A percentile compares a stretch with the other conserved stretches of the same genome.
These are phyloP conservation scores for Lampris incognitus DNA, from an alignment of 2,113 vertebrate species.

Conservation along the genomic window DNA sequence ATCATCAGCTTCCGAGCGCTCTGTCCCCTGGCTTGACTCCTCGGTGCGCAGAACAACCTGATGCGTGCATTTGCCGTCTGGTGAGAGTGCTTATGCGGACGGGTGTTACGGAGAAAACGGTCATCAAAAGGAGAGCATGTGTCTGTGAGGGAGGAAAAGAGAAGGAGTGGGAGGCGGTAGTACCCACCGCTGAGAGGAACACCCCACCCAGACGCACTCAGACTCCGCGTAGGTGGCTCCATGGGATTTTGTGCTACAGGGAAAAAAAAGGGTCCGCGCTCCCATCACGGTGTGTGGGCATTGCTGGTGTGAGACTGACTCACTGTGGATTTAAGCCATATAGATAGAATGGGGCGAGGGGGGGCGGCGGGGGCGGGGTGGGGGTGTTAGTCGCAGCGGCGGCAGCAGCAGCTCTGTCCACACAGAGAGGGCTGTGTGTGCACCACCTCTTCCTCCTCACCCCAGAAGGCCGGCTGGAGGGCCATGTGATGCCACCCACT, in stretches of 20 bases:
- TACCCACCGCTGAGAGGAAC: constrained; percentile 50
- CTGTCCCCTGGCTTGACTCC: constrained; percentile 32
- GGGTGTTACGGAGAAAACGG: constrained; percentile 23
- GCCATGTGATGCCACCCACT: constrained; percentile 77
- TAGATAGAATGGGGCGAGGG: constrained; percentile 4
- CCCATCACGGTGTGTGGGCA: constrained; percentile 65
- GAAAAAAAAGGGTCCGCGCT: constrained; percentile 48
- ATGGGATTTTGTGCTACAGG: constrained; percentile 44
- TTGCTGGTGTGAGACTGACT: constrained; percentile 42
- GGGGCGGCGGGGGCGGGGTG: background rate
- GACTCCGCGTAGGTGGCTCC: constrained; percentile 67
- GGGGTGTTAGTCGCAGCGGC: constrained; percentile 35
- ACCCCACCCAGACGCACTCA: constrained; percentile 57
- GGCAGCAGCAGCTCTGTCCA: constrained; percentile 40
- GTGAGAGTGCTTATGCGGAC: background rate
- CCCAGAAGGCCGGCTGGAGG: constrained; percentile 63
- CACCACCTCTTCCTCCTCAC: constrained; percentile 38
- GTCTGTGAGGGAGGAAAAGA: constrained; percentile 31
- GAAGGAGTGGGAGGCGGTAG: constrained; percentile 45
- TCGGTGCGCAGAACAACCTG: background rate
- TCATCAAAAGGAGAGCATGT: constrained; percentile 24
- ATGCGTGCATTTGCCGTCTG: background rate
- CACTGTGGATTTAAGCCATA: constrained; percentile 37
- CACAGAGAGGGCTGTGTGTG: constrained; percentile 42
- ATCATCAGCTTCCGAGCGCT: constrained; percentile 27